These are phyloP conservation scores for Melanargia galathea DNA, from an alignment of 2,888 invertebrate genomes.

Conservation along the genomic window DNA sequence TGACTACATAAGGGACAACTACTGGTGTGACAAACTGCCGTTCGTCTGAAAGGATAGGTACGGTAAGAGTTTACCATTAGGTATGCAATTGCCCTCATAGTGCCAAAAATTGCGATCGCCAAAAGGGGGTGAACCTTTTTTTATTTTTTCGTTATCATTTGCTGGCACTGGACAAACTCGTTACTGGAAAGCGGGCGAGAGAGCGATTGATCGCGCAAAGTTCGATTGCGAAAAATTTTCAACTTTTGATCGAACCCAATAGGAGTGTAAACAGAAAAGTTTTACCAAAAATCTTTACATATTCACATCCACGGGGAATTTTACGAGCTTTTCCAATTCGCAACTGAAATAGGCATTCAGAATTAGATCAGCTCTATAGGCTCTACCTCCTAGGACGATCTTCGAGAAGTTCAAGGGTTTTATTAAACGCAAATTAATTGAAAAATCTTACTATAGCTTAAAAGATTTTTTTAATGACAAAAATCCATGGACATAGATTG, in stretches of 20 bases:
- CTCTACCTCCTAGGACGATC: no score
- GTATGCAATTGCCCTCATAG: not conserved
- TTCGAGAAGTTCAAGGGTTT: no score
- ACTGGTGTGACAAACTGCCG: no score
- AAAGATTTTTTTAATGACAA: no score
- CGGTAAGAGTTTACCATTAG: not conserved
- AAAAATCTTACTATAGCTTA: no score
- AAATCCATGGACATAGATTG: no score
- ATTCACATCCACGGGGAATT: not conserved
- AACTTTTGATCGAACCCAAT: slow-evolving; percentile 6
- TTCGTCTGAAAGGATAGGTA: no score
- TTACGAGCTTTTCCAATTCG: not conserved
- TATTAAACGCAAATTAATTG: no score
- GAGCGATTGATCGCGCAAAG: slow-evolving; percentile 21
- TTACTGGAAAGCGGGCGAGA: slow-evolving; percentile 16
- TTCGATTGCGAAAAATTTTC: slow-evolving; percentile 16
- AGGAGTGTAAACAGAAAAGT: slow-evolving; percentile 6
- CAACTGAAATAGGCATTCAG: no score
- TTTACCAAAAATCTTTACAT: not conserved
- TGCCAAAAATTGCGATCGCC: slow-evolving; percentile 12
- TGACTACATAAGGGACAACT: no score
- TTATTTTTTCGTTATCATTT: not conserved
- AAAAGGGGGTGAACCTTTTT: not conserved
- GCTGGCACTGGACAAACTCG: slow-evolving; percentile 21
- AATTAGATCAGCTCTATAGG: no score